A percentile compares a stretch with the other conserved stretches of the same genome.
phyloP scores from a whole-genome alignment of 2,797 vertebrate species.

The Natrix natrix region DNA sequence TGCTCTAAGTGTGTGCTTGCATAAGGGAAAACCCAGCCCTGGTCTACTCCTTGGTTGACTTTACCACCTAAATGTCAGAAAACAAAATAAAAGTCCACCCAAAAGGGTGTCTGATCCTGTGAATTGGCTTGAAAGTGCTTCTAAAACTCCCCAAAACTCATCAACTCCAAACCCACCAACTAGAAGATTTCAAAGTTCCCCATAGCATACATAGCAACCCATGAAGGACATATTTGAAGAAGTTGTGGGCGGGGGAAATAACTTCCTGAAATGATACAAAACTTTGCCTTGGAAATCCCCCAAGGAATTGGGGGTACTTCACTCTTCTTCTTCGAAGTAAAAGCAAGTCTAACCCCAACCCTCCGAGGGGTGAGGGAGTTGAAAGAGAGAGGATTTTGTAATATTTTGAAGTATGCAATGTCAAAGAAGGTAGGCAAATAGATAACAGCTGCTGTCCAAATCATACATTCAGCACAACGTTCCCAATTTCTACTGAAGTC shows the following conservation, averaged over 20 bases:
- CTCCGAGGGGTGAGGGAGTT: not conserved
- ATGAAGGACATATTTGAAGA: not conserved
- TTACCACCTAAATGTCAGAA: not conserved
- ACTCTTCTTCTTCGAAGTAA: not conserved
- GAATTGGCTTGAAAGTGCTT: not conserved
- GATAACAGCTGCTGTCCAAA: not conserved
- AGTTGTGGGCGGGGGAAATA: not conserved
- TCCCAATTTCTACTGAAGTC: not conserved
- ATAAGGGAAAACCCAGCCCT: not conserved
- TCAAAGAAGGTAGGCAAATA: not conserved
- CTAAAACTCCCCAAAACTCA: not conserved
- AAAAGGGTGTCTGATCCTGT: not conserved
- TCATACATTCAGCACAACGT: not conserved
- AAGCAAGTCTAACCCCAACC: not conserved
- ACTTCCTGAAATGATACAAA: not conserved
- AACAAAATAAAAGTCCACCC: not conserved
- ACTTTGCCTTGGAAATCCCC: not conserved
- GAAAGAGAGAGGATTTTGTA: not conserved
- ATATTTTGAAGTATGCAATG: not conserved
- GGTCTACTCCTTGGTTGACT: not conserved
- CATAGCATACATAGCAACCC: not conserved
- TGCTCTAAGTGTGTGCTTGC: not conserved
- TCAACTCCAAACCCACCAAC: not conserved
- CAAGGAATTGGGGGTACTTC: not conserved
- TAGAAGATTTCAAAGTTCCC: conserved; percentile 2